Evolutionary conservation across 2,888 invertebrate genomes (phyloP), one percentile per base, ranked within the genome.

Genomic region (Brenthis daphne): DNA sequence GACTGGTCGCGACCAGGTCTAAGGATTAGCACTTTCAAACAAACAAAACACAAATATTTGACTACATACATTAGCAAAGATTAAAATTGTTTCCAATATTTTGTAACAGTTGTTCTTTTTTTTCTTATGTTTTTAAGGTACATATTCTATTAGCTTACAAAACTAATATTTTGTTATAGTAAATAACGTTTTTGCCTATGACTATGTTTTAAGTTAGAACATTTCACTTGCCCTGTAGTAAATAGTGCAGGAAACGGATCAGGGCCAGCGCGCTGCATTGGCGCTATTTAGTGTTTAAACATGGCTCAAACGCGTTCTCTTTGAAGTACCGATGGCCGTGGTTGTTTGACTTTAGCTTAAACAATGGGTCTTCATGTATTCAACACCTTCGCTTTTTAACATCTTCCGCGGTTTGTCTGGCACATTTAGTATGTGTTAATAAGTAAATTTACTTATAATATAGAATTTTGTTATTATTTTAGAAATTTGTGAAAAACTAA

Each of bases 381-480:
- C 86, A 85, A 86, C 89, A 89, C 89, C 85, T 88, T 79, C 77
- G 79, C 82, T 85, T 87, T 89, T 88, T 85, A 88, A 86, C 85
- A 78, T 86, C 85, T 85, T 85, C 79, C 77, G 79, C 84, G 79
- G 82, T 81, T 75, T 79, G 83, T 80, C 84, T 83, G 82, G 78
- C 77, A 63, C 50, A 29, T 57, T 69, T 63, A 57, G 20, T 56
- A 64, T 54, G 55, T 64, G 51, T 64, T 64, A 48, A 48, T 55
- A 29, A 20, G 12, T 47, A 13, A 55, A 29, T 64, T 47, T 60
- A 60, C 48, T 60, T 8, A 12, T n/a, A 60, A 48, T 12, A 5
- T 50, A 50, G 11, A 50, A 50, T 48, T 60, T 33, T 29, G 33
- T 4, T 24, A 11, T 58, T 8, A 24, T 24, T 48, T 29, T 48